These are phyloP conservation scores for Hedya salicella DNA, from an alignment of 2,888 invertebrate genomes.

Conservation along the genomic window DNA sequence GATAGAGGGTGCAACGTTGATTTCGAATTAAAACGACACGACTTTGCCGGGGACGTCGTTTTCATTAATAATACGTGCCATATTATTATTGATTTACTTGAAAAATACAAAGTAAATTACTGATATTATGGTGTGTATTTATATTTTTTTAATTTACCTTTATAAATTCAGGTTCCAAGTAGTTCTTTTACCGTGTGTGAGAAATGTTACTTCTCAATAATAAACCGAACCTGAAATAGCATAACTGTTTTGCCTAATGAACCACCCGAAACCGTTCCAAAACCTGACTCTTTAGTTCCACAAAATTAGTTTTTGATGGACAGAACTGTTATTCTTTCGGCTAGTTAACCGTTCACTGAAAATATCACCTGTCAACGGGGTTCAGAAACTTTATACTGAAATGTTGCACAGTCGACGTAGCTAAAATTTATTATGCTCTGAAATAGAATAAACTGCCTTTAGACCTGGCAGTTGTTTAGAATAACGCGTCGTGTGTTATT, in stretches of 20 bases:
- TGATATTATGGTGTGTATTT: too few relatives aligned
- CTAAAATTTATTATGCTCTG: constrained; percentile 66
- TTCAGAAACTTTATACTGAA: constrained; percentile 76
- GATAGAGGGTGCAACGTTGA: constrained; percentile 73
- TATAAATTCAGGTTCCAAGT: constrained; percentile 8
- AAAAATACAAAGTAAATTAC: background rate
- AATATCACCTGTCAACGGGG: constrained; percentile 71
- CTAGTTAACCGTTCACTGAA: constrained; percentile 66
- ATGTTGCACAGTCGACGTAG: constrained; percentile 65
- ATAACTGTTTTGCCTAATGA: constrained; percentile 47
- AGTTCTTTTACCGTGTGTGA: too few relatives aligned
- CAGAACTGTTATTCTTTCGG: constrained; percentile 71
- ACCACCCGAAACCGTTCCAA: constrained; percentile 49
- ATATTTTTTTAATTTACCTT: too few relatives aligned
- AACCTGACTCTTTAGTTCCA: constrained; percentile 55
- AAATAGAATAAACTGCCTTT: constrained; percentile 63
- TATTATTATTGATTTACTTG: constrained; percentile 42
- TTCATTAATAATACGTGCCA: constrained; percentile 52
- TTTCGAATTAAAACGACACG: constrained; percentile 72
- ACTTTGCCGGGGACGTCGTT: constrained; percentile 55
- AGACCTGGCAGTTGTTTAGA: constrained; percentile 59
- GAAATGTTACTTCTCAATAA: constrained; percentile 13
- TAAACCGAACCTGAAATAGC: constrained; percentile 30
- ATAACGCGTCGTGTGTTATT: constrained; percentile 66
- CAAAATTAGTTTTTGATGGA: constrained; percentile 72